Evolutionary conservation across 2,888 invertebrate species (phyloP).

Genomic region (Dicranocentrus wangi): DNA sequence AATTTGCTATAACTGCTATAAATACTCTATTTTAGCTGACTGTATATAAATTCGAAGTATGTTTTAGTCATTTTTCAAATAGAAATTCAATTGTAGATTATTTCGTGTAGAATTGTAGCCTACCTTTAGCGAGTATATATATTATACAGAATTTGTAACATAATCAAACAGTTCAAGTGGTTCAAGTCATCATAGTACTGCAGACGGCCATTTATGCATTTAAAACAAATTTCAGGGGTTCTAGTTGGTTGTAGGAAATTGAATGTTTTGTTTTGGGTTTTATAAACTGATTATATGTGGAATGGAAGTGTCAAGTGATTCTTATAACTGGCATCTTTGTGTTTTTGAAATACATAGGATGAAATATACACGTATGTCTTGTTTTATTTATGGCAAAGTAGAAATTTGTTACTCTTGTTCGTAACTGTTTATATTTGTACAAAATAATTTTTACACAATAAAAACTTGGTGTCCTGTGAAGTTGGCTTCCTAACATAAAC

Average conservation of each 20-base stretch:
- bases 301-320: neutral
- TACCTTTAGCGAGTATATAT: neutral
- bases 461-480: too few relatives aligned
- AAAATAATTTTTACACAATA: too few relatives aligned
- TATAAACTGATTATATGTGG: neutral
- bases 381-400: too few relatives aligned
- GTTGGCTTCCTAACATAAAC: too few relatives aligned
- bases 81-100: neutral
- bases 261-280: conserved; percentile 1
- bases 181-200: conserved; percentile 1
- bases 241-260: too few relatives aligned
- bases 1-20: conserved; percentile 4
- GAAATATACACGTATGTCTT: too few relatives aligned
- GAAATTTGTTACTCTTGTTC: too few relatives aligned
- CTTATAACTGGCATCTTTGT: neutral
- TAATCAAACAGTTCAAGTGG: neutral
- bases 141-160: neutral
- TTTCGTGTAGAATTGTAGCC: neutral
- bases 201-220: neutral
- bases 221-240: too few relatives aligned
- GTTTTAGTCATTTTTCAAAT: conserved; percentile 5
- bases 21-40: neutral
- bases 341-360: neutral
- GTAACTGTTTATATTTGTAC: too few relatives aligned
- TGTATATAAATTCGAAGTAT: neutral